Conservation (phyloP, 2,113 vertebrate genomes). For the Istiophorus platypterus region DNA sequence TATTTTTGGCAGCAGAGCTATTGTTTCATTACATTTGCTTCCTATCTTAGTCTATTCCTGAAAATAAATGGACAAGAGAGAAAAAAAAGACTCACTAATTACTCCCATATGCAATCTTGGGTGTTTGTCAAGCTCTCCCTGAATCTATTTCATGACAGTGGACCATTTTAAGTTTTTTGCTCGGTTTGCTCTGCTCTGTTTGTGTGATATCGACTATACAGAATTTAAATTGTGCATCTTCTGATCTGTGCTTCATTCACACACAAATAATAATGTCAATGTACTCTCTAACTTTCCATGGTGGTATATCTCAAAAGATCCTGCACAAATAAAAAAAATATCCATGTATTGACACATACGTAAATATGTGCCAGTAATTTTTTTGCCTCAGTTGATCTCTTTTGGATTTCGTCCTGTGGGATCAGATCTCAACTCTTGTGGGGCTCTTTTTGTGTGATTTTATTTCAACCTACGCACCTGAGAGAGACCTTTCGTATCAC, state of each 20-base stretch:
- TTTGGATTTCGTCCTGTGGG: background rate
- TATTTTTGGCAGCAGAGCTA: conserved; percentile 63
- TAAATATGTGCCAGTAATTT: conserved; percentile 13
- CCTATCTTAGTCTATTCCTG: conserved; percentile 38
- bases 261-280: conserved; percentile 22
- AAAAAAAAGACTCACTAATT: conserved; percentile 56
- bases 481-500: conserved; percentile 33
- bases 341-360: background rate
- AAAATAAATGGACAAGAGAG: conserved; percentile 46
- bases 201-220: conserved; percentile 8
- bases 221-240: conserved; percentile 8
- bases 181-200: conserved; percentile 6
- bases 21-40: conserved; percentile 50
- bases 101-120: conserved; percentile 51
- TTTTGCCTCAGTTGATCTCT: background rate
- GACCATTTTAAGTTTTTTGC: conserved; percentile 24
- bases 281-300: conserved; percentile 9
- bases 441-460: conserved; percentile 26
- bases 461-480: conserved; percentile 34
- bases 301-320: conserved; percentile 21
- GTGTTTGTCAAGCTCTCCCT: conserved; percentile 41
- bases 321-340: background rate
- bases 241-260: conserved; percentile 16
- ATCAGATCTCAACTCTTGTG: conserved; percentile 6
- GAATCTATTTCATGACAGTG: conserved; percentile 31